Percentiles rank a stretch among this genome's conserved stretches.
Evolutionary conservation across 2,888 invertebrate genomes (phyloP).

Genomic region (Polymixis lichenea): DNA sequence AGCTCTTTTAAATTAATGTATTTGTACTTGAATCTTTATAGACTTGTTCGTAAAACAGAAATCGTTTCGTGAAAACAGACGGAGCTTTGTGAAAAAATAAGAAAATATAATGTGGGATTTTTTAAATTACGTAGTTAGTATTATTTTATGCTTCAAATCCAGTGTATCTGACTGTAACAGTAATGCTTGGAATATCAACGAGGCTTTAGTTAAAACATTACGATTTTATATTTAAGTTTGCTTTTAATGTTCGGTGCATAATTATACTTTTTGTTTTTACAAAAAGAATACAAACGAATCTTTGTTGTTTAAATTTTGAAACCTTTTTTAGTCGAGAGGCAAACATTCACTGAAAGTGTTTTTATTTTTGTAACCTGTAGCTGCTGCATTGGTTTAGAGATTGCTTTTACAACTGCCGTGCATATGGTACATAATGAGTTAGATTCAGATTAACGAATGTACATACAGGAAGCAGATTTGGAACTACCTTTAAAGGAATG

Average conservation of each 20-base stretch:
- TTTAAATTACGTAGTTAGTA: not conserved
- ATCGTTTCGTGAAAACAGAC: not conserved
- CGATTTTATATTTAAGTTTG: not conserved
- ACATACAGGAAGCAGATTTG: not conserved
- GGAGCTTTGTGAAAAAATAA: not conserved
- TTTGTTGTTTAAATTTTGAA: not conserved
- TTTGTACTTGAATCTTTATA: constrained; percentile 46
- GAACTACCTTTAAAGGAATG: not conserved
- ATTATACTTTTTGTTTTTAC: not conserved
- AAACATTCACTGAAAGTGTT: too few species aligned
- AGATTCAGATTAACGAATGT: not conserved
- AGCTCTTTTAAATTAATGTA: constrained; percentile 45
- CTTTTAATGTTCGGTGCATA: not conserved
- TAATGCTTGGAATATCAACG: not conserved
- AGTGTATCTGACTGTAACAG: not conserved
- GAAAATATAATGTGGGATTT: too few species aligned
- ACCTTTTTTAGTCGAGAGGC: not conserved
- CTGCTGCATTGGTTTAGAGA: not conserved
- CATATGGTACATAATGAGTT: not conserved
- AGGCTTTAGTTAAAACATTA: not conserved
- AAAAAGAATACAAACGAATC: not conserved
- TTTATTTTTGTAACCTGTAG: not conserved
- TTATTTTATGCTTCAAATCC: not conserved
- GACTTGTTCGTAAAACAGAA: constrained; percentile 17
- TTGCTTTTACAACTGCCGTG: not conserved